Evolutionary conservation across 2,113 vertebrate species (phyloP), one percentile per base, ranked within the genome.

Genomic region (Miniopterus natalensis): DNA sequence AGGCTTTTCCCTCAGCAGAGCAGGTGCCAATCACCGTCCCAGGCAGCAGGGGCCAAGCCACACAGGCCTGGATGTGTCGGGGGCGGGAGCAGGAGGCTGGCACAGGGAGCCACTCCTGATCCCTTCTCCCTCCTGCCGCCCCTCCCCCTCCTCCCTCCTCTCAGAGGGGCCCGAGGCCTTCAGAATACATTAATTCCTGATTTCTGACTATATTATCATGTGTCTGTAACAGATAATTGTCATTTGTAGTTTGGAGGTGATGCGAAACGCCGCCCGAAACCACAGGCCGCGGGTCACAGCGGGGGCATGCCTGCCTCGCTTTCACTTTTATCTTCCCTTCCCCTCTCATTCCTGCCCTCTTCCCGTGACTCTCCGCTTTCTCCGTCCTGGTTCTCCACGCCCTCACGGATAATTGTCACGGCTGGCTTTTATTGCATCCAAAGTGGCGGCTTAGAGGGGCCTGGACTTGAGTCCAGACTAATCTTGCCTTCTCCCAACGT

Each of bases 21-120:
- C 99, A 99, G 99, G 99, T 99, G 99, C 99, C 99, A 99, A 98
- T 99, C 99, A 99, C 98, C 97, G 86, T 98, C 98, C 98, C 98
- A 98, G 98, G 97, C 98, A 98, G 98, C 98, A 97, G 97, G 96
- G 97, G 97, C 97, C 93, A 68, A 95, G 98, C 98, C 98, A 98
- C 25, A 97, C 98, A 98, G 98, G 99, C 98, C 98, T 98, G 98
- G 97, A 98, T 97, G 97, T 98, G 99, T 98, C 98, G 96, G 95
- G 96, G 98, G 98, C 84, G 95, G 98, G 96, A 84, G 92, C 97
- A 97, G 98, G 97, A 97, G 94, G 98, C 98, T 97, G 98, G 97
- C 98, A 98, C 95, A 95, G 96, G 97, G 66, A 96, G 97, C 93
- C 97, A 96, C 95, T 45, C 94, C 97, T 94, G 96, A 88, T 95